phyloP scores from a whole-genome alignment of 2,888 invertebrate species.

The Chesias legatella region DNA sequence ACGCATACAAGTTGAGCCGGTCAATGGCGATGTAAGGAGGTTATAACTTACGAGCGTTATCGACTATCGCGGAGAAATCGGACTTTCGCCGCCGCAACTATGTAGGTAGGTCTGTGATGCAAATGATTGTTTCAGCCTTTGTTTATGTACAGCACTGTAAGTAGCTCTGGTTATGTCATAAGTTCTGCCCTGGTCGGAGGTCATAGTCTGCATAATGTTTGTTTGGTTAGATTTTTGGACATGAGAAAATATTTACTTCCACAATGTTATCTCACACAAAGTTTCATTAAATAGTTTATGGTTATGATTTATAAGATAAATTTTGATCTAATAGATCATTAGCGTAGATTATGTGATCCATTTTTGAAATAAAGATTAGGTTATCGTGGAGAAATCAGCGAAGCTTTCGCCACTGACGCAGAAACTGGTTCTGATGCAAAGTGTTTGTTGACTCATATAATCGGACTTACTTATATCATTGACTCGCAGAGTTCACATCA shows the following conservation, averaged over 20 bases:
- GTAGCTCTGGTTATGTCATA: slow-evolving; percentile 36
- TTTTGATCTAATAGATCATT: too few species aligned
- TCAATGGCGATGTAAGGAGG: slow-evolving; percentile 19
- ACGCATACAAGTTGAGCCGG: background rate
- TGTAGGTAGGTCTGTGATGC: slow-evolving; percentile 38
- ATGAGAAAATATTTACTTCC: too few species aligned
- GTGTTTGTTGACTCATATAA: too few species aligned
- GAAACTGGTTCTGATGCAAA: too few species aligned
- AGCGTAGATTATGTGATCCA: too few species aligned
- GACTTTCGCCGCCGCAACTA: slow-evolving; percentile 39
- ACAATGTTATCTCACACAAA: too few species aligned
- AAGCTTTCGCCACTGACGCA: too few species aligned
- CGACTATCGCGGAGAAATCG: slow-evolving; percentile 37
- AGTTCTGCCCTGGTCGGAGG: slow-evolving; percentile 11
- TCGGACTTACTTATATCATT: background rate
- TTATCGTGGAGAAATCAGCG: too few species aligned
- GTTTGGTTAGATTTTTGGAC: too few species aligned
- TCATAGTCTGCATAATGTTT: background rate
- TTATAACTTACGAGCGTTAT: slow-evolving; percentile 19
- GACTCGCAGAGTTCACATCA: background rate
- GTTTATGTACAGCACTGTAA: slow-evolving; percentile 27
- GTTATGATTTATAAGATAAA: too few species aligned
- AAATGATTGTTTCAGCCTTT: slow-evolving; percentile 37
- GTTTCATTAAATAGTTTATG: too few species aligned
- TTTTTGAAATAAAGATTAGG: too few species aligned